Conservation (phyloP, 1,140 invertebrate species). For the Zophobas atratus region DNA sequence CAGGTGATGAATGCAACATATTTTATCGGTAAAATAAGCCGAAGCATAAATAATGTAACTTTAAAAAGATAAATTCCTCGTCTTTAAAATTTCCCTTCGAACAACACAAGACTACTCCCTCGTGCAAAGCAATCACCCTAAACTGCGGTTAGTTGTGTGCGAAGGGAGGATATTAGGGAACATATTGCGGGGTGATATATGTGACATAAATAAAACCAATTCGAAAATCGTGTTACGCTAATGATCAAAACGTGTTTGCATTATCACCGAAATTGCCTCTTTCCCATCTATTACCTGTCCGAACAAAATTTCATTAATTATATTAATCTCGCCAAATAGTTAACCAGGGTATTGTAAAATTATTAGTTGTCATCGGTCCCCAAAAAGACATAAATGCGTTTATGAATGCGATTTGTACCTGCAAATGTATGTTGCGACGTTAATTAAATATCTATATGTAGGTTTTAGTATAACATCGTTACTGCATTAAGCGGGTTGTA, state of each 20-base stretch:
- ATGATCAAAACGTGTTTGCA: slow-evolving; percentile 11
- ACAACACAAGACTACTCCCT: too few relatives aligned
- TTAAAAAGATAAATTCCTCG: too few relatives aligned
- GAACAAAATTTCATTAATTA: slow-evolving; percentile 11
- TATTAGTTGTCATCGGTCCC: not conserved
- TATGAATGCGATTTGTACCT: too few relatives aligned
- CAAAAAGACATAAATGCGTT: not conserved
- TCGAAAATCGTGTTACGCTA: not conserved
- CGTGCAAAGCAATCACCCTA: too few relatives aligned
- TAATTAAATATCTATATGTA: too few relatives aligned
- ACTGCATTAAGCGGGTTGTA: too few relatives aligned
- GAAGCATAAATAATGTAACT: too few relatives aligned
- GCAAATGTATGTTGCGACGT: too few relatives aligned
- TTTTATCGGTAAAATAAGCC: too few relatives aligned
- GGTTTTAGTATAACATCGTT: too few relatives aligned
- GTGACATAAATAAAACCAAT: slow-evolving; percentile 8
- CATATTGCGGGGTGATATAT: slow-evolving; percentile 3
- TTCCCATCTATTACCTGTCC: not conserved
- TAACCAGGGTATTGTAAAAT: slow-evolving; percentile 4
- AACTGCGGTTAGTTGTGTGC: not conserved
- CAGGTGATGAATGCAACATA: too few relatives aligned
- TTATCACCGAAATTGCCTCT: slow-evolving; percentile 11
- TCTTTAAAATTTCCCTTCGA: too few relatives aligned
- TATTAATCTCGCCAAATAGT: slow-evolving; percentile 2
- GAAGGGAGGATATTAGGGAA: not conserved